Evolutionary conservation across 2,113 vertebrate species (phyloP).

Genomic region (Xiphias gladius): DNA sequence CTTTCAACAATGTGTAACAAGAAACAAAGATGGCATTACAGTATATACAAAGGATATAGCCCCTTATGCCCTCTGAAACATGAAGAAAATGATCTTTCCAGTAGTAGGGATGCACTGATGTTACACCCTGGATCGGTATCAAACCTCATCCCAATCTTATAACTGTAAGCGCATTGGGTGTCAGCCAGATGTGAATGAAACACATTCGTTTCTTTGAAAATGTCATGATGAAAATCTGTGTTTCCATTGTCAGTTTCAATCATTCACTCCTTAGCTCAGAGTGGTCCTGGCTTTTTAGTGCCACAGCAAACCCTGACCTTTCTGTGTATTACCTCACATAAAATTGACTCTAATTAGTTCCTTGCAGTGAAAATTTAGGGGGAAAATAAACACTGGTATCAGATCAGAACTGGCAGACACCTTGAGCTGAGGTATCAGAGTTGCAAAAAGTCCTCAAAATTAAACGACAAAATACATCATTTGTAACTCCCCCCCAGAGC

Average conservation of each 20-base stretch:
- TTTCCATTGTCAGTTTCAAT: background rate
- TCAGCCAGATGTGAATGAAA: background rate
- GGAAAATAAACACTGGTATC: too few relatives aligned
- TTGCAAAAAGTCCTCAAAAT: background rate
- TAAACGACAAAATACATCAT: background rate
- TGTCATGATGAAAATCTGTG: background rate
- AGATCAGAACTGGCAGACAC: background rate
- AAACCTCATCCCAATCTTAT: background rate
- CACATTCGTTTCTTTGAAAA: background rate
- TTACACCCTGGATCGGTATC: background rate
- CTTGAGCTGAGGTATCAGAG: background rate
- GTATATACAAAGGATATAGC: background rate
- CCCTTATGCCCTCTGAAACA: background rate
- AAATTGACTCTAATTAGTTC: background rate
- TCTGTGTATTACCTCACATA: background rate
- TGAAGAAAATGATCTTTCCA: background rate
- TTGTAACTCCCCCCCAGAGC: background rate
- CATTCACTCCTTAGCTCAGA: background rate
- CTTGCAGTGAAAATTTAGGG: background rate
- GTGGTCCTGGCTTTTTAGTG: background rate
- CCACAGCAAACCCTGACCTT: background rate
- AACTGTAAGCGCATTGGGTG: background rate
- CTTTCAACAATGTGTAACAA: conserved; percentile 3
- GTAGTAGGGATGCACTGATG: background rate
- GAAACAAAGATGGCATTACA: background rate